A percentile compares a stretch with the other conserved stretches of the same genome.
Evolutionary conservation across 2,888 invertebrate genomes (phyloP).

Genomic region (Hirtodrosophila alboralis): DNA sequence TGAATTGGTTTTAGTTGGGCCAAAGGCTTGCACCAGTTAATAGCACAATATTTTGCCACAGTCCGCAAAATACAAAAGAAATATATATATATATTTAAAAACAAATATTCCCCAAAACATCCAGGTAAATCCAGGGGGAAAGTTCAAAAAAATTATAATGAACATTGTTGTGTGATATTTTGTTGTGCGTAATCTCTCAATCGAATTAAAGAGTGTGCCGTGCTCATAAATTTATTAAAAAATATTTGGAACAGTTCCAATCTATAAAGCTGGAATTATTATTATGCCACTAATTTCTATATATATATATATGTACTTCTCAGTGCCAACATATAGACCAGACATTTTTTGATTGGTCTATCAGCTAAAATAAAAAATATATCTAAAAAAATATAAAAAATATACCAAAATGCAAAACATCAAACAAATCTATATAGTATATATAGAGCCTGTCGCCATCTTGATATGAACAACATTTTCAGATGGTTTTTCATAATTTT

Average conservation of each 20-base stretch:
- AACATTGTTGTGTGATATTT: slow-evolving; percentile 26
- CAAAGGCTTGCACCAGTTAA: slow-evolving; percentile 78
- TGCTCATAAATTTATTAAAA: slow-evolving; percentile 53
- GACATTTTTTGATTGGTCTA: slow-evolving; percentile 48
- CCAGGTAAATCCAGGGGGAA: slow-evolving; percentile 45
- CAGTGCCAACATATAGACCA: slow-evolving; percentile 26
- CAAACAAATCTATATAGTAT: slow-evolving; percentile 44
- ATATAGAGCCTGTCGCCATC: slow-evolving; percentile 35
- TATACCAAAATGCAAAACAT: slow-evolving; percentile 35
- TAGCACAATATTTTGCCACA: slow-evolving; percentile 57
- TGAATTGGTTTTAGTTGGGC: slow-evolving; percentile 75
- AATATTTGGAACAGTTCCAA: slow-evolving; percentile 64
- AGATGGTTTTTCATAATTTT: slow-evolving; percentile 18
- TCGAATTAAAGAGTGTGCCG: slow-evolving; percentile 67
- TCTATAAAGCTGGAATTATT: slow-evolving; percentile 70
- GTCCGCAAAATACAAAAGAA: slow-evolving; percentile 38
- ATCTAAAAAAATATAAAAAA: slow-evolving; percentile 18
- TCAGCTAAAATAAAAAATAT: slow-evolving; percentile 18
- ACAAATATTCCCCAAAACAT: no score
- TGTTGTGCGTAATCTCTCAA: slow-evolving; percentile 37
- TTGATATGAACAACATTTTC: slow-evolving; percentile 28
- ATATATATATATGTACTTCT: slow-evolving; percentile 9
- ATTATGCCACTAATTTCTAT: slow-evolving; percentile 37
- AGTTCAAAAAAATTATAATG: background rate
- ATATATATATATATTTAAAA: no score